Evolutionary conservation across 37 sponge, comb jelly and placozoan genomes (phyloP).

Genomic region (Hormiphora californensis): DNA sequence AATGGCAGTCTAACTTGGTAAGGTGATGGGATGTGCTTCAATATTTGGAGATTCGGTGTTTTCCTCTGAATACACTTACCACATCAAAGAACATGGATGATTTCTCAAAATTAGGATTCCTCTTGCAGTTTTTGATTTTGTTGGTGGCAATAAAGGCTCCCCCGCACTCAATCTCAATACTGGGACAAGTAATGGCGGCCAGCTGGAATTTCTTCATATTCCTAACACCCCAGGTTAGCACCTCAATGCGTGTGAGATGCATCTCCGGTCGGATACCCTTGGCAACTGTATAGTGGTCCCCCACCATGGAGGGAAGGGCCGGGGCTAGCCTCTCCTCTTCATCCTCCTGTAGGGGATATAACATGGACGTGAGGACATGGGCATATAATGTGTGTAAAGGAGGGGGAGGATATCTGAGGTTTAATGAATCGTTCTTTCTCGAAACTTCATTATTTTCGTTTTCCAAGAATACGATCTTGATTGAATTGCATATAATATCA

Average conservation of each 20-base stretch:
- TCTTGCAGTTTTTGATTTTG: slow-evolving; percentile 71
- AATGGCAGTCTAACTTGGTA: too few species aligned
- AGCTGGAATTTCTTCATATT: slow-evolving; percentile 96
- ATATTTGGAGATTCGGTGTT: too few species aligned
- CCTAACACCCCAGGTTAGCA: slow-evolving; percentile 94
- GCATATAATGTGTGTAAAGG: too few species aligned
- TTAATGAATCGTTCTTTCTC: too few species aligned
- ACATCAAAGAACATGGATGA: slow-evolving; percentile 68
- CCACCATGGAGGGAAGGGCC: slow-evolving; percentile 25
- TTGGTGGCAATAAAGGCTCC: slow-evolving; percentile 65
- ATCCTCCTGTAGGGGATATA: slow-evolving; percentile 1
- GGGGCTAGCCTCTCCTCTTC: not conserved
- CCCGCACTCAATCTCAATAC: slow-evolving; percentile 89
- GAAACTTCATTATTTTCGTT: too few species aligned
- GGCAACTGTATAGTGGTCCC: slow-evolving; percentile 17
- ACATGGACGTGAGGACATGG: too few species aligned
- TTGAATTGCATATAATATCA: too few species aligned
- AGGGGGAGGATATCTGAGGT: too few species aligned
- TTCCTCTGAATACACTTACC: too few species aligned
- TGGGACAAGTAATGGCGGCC: slow-evolving; percentile 72
- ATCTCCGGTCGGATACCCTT: slow-evolving; percentile 6
- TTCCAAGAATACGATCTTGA: too few species aligned
- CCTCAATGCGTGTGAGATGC: slow-evolving; percentile 52
- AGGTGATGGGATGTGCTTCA: too few species aligned
- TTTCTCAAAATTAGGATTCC: slow-evolving; percentile 90